Evolutionary conservation across 2,113 vertebrate genomes (phyloP).

Genomic region (Antechinus stuartii): DNA sequence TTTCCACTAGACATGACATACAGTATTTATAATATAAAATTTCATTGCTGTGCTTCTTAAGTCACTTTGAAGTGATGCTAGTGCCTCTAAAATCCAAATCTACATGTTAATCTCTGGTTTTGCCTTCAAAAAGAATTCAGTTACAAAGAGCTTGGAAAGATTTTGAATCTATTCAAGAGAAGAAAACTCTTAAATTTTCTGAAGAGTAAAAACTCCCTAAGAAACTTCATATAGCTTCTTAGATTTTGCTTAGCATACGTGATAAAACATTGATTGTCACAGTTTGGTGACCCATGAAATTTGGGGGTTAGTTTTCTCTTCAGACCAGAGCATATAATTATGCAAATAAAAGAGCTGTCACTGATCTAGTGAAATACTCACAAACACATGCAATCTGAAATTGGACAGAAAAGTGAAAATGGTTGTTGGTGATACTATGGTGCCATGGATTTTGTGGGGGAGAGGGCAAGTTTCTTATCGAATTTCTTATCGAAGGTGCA

Average conservation of each 20-base stretch:
- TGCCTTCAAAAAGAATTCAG: conserved; percentile 86
- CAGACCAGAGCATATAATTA: conserved; percentile 99
- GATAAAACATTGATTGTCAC: conserved; percentile 99
- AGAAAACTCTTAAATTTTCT: conserved; percentile 88
- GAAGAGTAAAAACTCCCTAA: conserved; percentile 88
- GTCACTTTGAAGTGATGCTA: conserved; percentile 83
- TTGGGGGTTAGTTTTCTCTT: conserved; percentile 98
- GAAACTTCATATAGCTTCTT: conserved; percentile 93
- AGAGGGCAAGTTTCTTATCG: conserved; percentile 80
- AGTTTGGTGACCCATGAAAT: conserved; percentile 99
- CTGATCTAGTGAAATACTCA: conserved; percentile 95
- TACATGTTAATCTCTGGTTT: conserved; percentile 86
- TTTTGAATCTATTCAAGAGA: conserved; percentile 85
- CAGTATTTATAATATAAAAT: conserved; percentile 63
- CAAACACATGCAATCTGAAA: conserved; percentile 88
- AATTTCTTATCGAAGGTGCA: conserved; percentile 77
- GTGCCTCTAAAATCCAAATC: conserved; percentile 81
- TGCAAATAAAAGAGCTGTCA: conserved; percentile 99
- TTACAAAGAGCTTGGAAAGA: conserved; percentile 87
- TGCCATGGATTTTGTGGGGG: conserved; percentile 72
- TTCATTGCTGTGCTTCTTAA: conserved; percentile 78
- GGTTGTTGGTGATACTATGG: conserved; percentile 74
- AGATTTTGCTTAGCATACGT: conserved; percentile 93
- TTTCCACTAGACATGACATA: conserved; percentile 52
- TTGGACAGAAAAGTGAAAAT: conserved; percentile 85